Conservation (phyloP, 2,113 vertebrate genomes). For the Elachura formosa region DNA sequence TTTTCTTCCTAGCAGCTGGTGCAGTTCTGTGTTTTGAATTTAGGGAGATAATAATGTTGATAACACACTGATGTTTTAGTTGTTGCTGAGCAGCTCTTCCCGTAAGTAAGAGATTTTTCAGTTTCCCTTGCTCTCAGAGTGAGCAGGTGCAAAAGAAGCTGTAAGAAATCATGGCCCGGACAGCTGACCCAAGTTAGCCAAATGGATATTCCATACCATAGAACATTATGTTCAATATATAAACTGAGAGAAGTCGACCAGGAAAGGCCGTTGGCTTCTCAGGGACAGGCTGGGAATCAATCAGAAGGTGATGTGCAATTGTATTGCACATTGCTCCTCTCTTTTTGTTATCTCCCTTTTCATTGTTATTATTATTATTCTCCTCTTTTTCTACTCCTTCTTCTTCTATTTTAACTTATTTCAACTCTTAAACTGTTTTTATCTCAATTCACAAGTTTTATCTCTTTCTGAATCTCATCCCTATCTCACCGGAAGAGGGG, state of each 20-base stretch:
- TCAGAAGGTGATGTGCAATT: not conserved
- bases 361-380: too few relatives aligned
- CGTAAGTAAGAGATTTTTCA: not conserved
- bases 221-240: not conserved
- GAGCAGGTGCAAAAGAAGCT: not conserved
- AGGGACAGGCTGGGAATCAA: not conserved
- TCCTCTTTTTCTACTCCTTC: not conserved
- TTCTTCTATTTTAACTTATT: not conserved
- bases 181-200: not conserved
- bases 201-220: not conserved
- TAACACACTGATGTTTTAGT: not conserved
- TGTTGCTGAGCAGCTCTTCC: not conserved
- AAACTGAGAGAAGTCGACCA: not conserved
- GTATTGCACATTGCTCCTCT: not conserved
- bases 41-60: not conserved
- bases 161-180: not conserved
- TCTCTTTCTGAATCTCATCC: not conserved
- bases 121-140: not conserved
- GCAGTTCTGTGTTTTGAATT: not conserved
- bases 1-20: not conserved
- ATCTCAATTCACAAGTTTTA: not conserved
- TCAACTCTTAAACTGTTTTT: not conserved
- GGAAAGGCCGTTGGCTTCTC: not conserved
- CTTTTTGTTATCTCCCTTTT: not conserved
- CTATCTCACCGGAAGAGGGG: too few relatives aligned